Evolutionary conservation across 2,797 vertebrate genomes (phyloP).

Genomic region (Decapterus maruadsi): DNA sequence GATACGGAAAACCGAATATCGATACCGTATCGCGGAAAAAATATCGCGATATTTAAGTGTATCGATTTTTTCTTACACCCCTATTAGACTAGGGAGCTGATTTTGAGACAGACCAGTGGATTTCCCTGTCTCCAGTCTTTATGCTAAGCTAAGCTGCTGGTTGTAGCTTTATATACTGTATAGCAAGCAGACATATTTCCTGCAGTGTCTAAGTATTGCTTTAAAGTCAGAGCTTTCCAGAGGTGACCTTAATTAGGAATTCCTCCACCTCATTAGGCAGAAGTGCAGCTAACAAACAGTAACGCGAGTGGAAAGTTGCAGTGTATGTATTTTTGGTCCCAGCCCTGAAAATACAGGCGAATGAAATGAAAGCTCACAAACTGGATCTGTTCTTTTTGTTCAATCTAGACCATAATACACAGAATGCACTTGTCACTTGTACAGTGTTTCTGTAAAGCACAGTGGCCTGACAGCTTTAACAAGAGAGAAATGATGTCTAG

Average conservation of each 20-base stretch:
- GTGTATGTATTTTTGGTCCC: background rate
- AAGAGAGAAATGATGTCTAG: background rate
- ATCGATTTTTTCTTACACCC: no score
- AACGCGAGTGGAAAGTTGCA: background rate
- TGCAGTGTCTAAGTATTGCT: background rate
- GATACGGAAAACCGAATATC: no score
- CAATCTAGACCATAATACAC: background rate
- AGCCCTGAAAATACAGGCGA: background rate
- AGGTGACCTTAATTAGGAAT: conserved; percentile 13
- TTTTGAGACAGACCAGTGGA: background rate
- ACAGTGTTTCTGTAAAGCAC: background rate
- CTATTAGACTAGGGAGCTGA: background rate
- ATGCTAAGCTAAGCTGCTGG: background rate
- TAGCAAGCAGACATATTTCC: background rate
- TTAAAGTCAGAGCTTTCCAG: conserved; percentile 1
- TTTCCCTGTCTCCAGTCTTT: background rate
- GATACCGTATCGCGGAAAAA: no score
- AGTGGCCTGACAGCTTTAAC: background rate
- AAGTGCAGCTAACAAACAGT: background rate
- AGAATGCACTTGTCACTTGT: background rate
- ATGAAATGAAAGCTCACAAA: background rate
- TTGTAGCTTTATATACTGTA: background rate
- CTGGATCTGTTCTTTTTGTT: background rate
- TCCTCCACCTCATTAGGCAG: conserved; percentile 15
- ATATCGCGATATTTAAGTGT: no score